Evolutionary conservation across 2,888 invertebrate genomes (phyloP), one percentile per base, ranked within the genome.

Genomic region (Drosophila ochracea): DNA sequence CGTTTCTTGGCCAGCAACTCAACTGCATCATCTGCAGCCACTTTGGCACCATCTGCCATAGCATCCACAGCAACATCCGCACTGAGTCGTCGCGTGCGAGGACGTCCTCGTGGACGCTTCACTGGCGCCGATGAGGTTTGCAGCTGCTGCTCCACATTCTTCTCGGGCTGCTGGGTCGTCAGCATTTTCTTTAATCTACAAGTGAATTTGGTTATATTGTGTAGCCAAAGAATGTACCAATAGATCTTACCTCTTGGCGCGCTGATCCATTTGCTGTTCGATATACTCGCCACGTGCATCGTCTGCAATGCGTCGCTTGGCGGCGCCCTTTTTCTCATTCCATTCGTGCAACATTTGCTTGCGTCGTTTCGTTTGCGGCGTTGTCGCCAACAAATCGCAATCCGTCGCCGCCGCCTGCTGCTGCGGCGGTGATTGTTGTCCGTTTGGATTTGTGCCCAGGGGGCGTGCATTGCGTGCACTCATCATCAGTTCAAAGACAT

Each of bases 401-500:
- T 92, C 93, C 68, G 52, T 31, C 4, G 4, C 37, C 4, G 7
- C 25, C 10, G 7, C 41, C 2, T 13, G n/a, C 11, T 37, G 57
- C 25, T 68, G 64, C 4, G 52, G 58, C 16, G 73, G 41, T 11
- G 19, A 37, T 50, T 89, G 90, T 47, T 95, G 95, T 0, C 96
- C 96, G 11, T 95, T 94, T 31, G 95, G 95, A 92, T 96, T 96
- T 30, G 93, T 92, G 3, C 96, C 96, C 73, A 96, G 94, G 57
- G 94, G 94, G 90, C 95, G 95, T 16, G 25, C 16, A 88, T 95
- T 95, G 76, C 96, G 94, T 25, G 95, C 95, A 77, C 95, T 95
- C 96, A 96, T 96, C 93, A 96, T 94, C 37, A 96, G 90, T 84
- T 95, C 94, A 91, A 96, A 96, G 41, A 95, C 96, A 94, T 96